Conservation (phyloP, 2,113 vertebrate genomes). For the Mesocricetus auratus region DNA sequence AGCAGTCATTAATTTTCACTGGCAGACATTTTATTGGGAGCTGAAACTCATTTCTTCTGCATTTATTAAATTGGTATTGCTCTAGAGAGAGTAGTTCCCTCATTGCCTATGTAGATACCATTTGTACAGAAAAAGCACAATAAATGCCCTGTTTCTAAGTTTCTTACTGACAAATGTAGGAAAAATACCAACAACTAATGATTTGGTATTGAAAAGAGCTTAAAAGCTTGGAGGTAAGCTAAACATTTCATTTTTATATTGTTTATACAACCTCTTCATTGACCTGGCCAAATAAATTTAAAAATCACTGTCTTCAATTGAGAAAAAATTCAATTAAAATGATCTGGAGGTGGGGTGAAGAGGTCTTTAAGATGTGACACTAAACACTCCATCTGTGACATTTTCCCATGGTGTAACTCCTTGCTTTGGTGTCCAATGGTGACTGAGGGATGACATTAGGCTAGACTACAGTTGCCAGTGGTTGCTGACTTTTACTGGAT, state of each 20-base stretch:
- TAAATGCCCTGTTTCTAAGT: neutral
- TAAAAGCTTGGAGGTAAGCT: neutral
- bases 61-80: slow-evolving; percentile 14
- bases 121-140: neutral
- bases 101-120: neutral
- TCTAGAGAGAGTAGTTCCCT: slow-evolving; percentile 7
- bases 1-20: neutral
- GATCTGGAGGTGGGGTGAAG: neutral
- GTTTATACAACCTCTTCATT: neutral
- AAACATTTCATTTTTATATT: neutral
- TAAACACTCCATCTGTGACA: neutral
- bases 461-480: neutral
- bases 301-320: neutral
- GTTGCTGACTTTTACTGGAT: neutral
- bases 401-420: neutral
- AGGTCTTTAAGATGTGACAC: neutral
- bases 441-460: neutral
- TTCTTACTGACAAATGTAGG: neutral
- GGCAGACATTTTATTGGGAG: neutral
- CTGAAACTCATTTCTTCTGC: neutral
- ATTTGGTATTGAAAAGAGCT: slow-evolving; percentile 35
- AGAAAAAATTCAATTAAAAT: slow-evolving; percentile 23
- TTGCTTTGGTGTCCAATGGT: neutral
- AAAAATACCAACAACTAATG: slow-evolving; percentile 14
- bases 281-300: neutral